Percentiles rank a stretch among this genome's conserved stretches.
Conservation (phyloP, 2,113 vertebrate genomes). For the Cathartes aura region DNA sequence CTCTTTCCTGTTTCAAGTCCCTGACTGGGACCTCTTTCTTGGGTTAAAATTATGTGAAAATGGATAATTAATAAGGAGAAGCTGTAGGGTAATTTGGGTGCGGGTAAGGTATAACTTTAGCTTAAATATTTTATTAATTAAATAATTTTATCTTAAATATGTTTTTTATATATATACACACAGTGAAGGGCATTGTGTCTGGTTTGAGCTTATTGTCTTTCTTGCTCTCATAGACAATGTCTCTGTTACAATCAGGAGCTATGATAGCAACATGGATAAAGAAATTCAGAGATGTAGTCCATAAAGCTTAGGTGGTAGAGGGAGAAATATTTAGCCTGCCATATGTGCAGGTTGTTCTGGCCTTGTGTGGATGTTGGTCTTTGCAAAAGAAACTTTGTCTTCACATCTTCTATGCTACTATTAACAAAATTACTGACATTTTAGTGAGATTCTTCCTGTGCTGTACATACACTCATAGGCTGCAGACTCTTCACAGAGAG, state of each 20-base stretch:
- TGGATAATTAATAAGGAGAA: background rate
- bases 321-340: background rate
- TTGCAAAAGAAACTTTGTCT: background rate
- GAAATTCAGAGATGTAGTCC: background rate
- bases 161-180: background rate
- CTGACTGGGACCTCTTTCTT: background rate
- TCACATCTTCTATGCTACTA: background rate
- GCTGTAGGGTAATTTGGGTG: background rate
- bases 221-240: background rate
- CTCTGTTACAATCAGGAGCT: background rate
- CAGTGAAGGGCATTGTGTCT: background rate
- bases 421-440: background rate
- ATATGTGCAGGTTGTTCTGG: background rate
- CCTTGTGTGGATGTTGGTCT: background rate
- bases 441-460: background rate
- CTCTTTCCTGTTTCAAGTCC: background rate
- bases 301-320: background rate
- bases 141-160: background rate
- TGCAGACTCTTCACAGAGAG: background rate
- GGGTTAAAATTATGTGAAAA: background rate
- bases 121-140: background rate
- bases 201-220: background rate
- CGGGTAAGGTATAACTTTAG: background rate
- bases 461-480: background rate
- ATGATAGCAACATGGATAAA: background rate